Base-by-base conservation (phyloP, 2,888 invertebrate genomes). In the Nowickia ferox region DNA sequence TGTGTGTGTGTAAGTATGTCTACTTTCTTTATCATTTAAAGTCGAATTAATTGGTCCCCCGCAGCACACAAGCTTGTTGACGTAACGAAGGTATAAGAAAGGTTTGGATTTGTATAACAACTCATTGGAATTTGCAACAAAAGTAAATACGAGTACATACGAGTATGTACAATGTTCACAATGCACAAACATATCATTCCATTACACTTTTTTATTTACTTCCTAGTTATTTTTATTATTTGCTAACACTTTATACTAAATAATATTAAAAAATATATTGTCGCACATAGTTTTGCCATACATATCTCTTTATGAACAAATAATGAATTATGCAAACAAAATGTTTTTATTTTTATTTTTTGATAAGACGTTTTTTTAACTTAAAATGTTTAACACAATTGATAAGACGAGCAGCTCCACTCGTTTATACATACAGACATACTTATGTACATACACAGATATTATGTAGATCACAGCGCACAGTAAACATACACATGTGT, bases 71-170 rank as follows among this genome's bases (percentile, higher is more conserved):
- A 68, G 48, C 40, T 53, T 61, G 57, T 75, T 83, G 79, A 82
- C 86, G 79, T 76, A 79, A 71, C 66, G 59, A 30, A 59, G 30
- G 38, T 59, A 63, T 66, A 66, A 42, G 19, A 74, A 74, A 74
- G 44, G 55, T 77, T 71, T 65, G 1, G 42, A 57, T 69, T 83
- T 65, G 76, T 76, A 59, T 46, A 38, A 53, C 65, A 76, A n/a
- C 59, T 65, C 22, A 71, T 68, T 66, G 65, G 30, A 68, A 48
- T 30, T 30, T 53, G 51, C 10, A 22, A 72, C 10, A 42, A 40
- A 42, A 51, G 6, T n/a, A 11, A 61, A 68, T 38, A 42, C 11
- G n/a, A n/a, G n/a, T n/a, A n/a, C n/a, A n/a, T n/a, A n/a, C n/a
- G n/a, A n/a, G n/a, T n/a, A n/a, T n/a, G 46, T 30, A 30, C 22